A percentile compares a stretch with the other conserved stretches of the same genome.
Evolutionary conservation across 2,113 vertebrate species (phyloP).

Genomic region (Sinosuthora webbiana): DNA sequence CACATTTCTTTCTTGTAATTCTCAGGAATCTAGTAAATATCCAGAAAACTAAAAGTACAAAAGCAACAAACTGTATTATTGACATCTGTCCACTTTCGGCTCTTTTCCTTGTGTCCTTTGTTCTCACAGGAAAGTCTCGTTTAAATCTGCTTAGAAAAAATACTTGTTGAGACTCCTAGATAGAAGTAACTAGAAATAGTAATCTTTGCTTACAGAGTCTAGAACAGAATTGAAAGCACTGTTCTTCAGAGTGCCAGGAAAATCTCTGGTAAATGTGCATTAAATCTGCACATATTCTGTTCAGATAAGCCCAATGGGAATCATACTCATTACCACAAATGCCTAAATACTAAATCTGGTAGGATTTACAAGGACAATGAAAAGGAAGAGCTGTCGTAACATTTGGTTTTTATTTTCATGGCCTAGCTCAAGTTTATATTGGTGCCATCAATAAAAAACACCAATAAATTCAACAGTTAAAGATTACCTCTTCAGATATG

Average conservation of each 20-base stretch:
- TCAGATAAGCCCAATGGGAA: not conserved
- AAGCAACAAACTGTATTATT: not conserved
- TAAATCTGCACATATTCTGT: not conserved
- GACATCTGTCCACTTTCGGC: not conserved
- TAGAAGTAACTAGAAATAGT: not conserved
- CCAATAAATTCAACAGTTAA: not conserved
- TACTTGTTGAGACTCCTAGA: not conserved
- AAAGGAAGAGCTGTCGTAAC: not conserved
- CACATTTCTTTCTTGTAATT: not conserved
- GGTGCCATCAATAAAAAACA: not conserved
- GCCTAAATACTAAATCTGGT: not conserved
- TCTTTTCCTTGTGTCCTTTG: not conserved
- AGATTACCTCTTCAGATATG: not conserved
- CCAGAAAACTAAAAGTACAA: not conserved
- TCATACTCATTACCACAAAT: not conserved
- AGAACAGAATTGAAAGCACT: not conserved
- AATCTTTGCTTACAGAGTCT: not conserved
- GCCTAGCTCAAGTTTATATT: not conserved
- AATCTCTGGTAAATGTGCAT: not conserved
- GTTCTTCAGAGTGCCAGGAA: not conserved
- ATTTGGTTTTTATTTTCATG: slow-evolving; percentile 1
- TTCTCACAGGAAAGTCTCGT: not conserved
- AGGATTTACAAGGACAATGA: not conserved
- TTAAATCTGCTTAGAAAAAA: not conserved
- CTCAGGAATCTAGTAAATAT: not conserved